Evolutionary conservation across 2,113 vertebrate genomes (phyloP).

Genomic region (Sylvicapra grimmia): DNA sequence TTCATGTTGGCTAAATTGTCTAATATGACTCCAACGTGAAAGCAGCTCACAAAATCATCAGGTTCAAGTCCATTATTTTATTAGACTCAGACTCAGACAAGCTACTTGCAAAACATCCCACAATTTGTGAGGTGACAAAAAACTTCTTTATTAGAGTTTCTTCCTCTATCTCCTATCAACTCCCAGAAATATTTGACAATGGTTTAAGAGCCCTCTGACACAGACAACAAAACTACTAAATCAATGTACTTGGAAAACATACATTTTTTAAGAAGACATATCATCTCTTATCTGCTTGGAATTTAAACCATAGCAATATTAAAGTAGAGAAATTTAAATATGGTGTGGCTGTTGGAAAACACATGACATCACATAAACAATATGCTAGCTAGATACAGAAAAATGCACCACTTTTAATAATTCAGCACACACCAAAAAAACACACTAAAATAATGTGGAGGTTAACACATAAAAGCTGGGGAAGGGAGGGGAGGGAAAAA

Average conservation of each 20-base stretch:
- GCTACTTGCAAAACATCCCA: not conserved
- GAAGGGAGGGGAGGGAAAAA: not conserved
- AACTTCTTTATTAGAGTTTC: not conserved
- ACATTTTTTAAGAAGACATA: not conserved
- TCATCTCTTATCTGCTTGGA: not conserved
- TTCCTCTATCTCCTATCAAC: not conserved
- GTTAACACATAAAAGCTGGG: slow-evolving; percentile 11
- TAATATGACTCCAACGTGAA: not conserved
- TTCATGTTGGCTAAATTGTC: not conserved
- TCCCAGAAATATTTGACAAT: not conserved
- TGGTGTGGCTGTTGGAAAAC: not conserved
- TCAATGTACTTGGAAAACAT: not conserved
- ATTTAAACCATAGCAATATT: not conserved
- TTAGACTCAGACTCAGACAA: not conserved
- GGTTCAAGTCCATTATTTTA: not conserved
- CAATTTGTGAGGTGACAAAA: not conserved
- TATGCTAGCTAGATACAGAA: not conserved
- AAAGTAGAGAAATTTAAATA: slow-evolving; percentile 18
- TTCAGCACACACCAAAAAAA: not conserved
- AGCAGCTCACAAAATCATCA: not conserved
- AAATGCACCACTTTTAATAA: slow-evolving; percentile 48
- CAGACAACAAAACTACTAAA: not conserved
- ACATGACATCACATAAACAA: not conserved
- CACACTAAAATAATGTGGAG: slow-evolving; percentile 28
- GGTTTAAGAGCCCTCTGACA: not conserved